Conservation (phyloP, 2,797 vertebrate species). For the Megalops cyprinoides region DNA sequence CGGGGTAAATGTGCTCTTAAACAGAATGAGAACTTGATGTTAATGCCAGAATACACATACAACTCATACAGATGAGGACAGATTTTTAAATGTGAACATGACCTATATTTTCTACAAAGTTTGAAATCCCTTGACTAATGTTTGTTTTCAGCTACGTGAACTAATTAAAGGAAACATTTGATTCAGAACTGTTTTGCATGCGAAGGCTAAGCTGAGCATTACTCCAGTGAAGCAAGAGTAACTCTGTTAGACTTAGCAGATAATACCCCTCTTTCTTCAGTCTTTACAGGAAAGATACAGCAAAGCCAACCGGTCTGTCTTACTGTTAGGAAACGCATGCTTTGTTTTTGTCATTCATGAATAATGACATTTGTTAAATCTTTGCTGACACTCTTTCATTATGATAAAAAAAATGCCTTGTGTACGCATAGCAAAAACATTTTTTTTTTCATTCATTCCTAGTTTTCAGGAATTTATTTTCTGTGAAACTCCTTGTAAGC, state of each 20-base stretch:
- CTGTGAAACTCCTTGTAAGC: neutral
- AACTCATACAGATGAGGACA: too few species aligned
- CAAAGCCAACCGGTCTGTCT: neutral
- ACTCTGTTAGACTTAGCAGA: neutral
- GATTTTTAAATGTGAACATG: too few species aligned
- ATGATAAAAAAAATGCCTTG: neutral
- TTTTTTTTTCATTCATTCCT: neutral
- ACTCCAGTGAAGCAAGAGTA: slow-evolving; percentile 3
- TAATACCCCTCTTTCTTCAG: neutral
- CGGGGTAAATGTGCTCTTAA: too few species aligned
- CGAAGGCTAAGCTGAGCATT: neutral
- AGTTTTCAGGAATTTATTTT: neutral
- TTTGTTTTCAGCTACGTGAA: slow-evolving; percentile 8
- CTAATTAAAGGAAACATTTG: slow-evolving; percentile 1
- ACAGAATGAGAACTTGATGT: too few species aligned
- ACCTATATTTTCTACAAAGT: too few species aligned
- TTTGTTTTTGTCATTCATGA: neutral
- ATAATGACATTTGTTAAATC: neutral
- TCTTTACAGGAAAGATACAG: neutral
- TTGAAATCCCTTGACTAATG: neutral
- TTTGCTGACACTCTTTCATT: neutral
- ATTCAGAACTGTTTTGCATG: neutral
- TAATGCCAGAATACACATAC: too few species aligned
- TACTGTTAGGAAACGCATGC: neutral
- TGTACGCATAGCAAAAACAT: neutral